Evolutionary conservation across 2,888 invertebrate species (phyloP).

Genomic region (Drosophila hawaiiensis): DNA sequence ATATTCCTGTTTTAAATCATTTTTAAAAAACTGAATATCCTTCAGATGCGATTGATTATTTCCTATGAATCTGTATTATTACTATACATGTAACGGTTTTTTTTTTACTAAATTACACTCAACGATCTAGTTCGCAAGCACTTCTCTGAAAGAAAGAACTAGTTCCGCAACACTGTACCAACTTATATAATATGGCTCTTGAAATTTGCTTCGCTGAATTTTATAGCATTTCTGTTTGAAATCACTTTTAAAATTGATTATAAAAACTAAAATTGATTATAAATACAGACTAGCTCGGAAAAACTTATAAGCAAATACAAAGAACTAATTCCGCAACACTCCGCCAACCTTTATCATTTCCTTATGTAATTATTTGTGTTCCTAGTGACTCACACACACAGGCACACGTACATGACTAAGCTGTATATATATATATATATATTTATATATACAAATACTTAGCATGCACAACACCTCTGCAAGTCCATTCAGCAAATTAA

Average conservation of each 20-base stretch:
- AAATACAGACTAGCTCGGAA: not conserved
- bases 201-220: not conserved
- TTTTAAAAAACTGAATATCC: not conserved
- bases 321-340: constrained; percentile 11
- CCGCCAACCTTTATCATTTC: constrained; percentile 11
- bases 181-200: not conserved
- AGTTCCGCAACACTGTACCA: not conserved
- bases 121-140: constrained; percentile 1
- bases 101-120: not conserved
- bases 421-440: not conserved
- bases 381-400: not conserved
- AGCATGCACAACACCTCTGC: not conserved
- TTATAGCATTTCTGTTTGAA: not conserved
- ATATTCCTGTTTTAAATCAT: not conserved
- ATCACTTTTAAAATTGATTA: not conserved
- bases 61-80: not conserved
- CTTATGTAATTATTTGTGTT: constrained; percentile 20
- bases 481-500: constrained; percentile 7
- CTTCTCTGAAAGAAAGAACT: constrained; percentile 5
- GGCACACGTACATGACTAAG: not conserved
- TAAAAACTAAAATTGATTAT: not conserved
- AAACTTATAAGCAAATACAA: not conserved
- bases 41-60: not conserved
- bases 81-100: too few species aligned
- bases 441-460: not conserved